These are phyloP conservation scores for Cossypha polioptera DNA, from an alignment of 2,797 vertebrate species.

Conservation along the genomic window DNA sequence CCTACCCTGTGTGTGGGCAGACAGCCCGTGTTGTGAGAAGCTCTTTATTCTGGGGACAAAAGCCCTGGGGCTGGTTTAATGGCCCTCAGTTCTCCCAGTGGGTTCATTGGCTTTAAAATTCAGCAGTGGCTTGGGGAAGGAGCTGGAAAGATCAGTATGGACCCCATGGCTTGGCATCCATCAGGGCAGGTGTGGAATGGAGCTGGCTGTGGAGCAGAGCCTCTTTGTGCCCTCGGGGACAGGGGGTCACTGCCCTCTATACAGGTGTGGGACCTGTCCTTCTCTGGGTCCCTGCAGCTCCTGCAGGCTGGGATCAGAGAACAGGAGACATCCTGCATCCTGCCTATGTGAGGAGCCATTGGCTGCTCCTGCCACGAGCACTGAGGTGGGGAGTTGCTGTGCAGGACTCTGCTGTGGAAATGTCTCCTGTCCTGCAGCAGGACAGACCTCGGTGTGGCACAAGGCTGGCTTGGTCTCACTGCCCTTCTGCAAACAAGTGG, in stretches of 20 bases:
- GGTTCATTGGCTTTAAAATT: neutral
- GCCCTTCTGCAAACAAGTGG: neutral
- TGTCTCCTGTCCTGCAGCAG: neutral
- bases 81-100: constrained; percentile 8
- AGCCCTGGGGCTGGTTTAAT: constrained; percentile 62
- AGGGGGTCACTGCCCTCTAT: accelerated
- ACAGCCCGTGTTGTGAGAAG: constrained; percentile 67
- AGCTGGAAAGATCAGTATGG: neutral
- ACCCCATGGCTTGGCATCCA: accelerated
- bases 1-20: neutral
- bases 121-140: neutral
- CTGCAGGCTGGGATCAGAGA: neutral
- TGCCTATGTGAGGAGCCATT: accelerated
- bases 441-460: neutral
- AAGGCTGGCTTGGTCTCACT: accelerated
- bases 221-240: neutral
- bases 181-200: neutral
- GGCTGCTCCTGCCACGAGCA: neutral
- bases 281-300: neutral
- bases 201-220: neutral
- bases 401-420: neutral
- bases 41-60: constrained; percentile 39
- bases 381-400: neutral
- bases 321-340: neutral
- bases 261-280: neutral